A percentile compares a stretch with the other conserved stretches of the same genome.
Conservation (phyloP, 2,888 invertebrate genomes). For the Lasioglossum leucozonium region DNA sequence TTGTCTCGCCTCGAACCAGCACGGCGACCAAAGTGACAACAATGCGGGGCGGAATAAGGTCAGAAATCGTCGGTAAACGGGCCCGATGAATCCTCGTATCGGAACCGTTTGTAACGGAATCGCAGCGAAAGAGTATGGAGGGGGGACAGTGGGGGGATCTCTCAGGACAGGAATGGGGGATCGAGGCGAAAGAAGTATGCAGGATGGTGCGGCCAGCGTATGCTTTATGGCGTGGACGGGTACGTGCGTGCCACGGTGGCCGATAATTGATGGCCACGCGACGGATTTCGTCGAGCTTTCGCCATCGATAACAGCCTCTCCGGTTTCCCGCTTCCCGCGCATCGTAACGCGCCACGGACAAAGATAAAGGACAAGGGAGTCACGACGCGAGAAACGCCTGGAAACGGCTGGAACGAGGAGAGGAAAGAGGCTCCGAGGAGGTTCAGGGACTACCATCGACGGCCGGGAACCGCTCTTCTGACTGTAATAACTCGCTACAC, state of each 20-base stretch:
- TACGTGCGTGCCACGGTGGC: conserved; percentile 41
- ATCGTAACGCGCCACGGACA: conserved; percentile 18
- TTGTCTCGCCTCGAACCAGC: neutral
- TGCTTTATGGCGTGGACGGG: conserved; percentile 33
- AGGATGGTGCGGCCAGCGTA: conserved; percentile 10
- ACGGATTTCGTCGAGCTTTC: conserved; percentile 67
- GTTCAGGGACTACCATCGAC: conserved; percentile 72
- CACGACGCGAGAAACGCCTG: neutral
- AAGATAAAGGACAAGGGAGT: conserved; percentile 19
- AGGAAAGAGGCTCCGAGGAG: conserved; percentile 42
- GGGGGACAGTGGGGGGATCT: neutral
- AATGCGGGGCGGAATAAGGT: neutral
- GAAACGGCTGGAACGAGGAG: neutral
- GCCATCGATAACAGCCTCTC: conserved; percentile 63
- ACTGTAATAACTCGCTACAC: conserved; percentile 81
- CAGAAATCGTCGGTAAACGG: neutral
- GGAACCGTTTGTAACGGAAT: conserved; percentile 8
- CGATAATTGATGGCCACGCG: conserved; percentile 71
- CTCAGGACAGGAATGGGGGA: neutral
- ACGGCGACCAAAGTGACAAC: neutral
- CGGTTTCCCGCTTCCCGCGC: conserved; percentile 56
- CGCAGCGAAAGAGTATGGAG: neutral
- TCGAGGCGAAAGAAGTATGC: conserved; percentile 21
- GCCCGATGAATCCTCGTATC: neutral
- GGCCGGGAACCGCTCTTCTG: conserved; percentile 71